Evolutionary conservation across 2,113 vertebrate genomes (phyloP), one percentile per base, ranked within the genome.

Genomic region (Girardinichthys multiradiatus): DNA sequence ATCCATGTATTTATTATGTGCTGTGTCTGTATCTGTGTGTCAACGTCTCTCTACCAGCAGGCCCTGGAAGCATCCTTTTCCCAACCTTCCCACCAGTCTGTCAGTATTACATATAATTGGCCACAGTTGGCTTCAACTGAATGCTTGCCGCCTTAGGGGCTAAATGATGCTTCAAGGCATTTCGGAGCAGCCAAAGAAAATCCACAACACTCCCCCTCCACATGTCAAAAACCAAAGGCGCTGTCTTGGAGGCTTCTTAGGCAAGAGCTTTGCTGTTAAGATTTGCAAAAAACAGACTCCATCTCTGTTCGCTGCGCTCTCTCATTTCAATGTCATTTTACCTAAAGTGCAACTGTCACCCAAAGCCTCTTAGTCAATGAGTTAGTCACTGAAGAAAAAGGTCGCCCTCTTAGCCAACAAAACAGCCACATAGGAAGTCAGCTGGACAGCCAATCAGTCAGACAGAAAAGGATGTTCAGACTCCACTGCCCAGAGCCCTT

Each of bases 51-150:
- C 58, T 68, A 74, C 62, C 63, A 76, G 73, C 61, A 48, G 76
- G 57, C 42, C 76, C 72, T 58, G 61, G 37, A 72, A 77, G 63
- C 66, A 59, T 24, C 48, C 54, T 68, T 77, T 58, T 51, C 39
- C 57, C 24, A 72, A 54, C 80, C 70, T 77, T 67, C 66, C 74
- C 48, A 79, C 79, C 77, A 80, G 77, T 79, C 81, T 86, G 76
- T 65, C 82, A 86, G 70, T 78, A 73, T 57, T 76, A 72, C 65
- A 10, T 85, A 87, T 88, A 88, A 91, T 86, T 91, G 87, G 86
- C 90, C 82, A 84, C 87, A 89, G 82, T 87, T 90, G 87, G 75
- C 76, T 88, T 89, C 77, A 86, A 83, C 72, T 87, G 77, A 87
- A 85, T 81, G 84, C 84, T 77, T 87, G 78, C 80, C 35, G 78